Base-by-base conservation (phyloP, 2,113 vertebrate genomes). In the Psittacula cyanocephala region DNA sequence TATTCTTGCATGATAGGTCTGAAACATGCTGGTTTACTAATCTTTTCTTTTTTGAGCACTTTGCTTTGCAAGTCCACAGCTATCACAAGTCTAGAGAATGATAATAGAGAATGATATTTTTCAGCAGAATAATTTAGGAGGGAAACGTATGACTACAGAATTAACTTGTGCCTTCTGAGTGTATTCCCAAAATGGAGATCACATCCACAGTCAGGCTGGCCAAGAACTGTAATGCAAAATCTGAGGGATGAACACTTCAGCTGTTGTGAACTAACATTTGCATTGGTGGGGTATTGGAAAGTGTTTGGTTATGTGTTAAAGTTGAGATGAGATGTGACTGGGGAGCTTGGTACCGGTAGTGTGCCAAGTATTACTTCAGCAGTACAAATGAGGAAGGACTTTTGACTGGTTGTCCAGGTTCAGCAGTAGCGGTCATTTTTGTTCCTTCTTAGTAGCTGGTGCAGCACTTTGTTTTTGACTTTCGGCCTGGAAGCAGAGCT, bases 11-110 rank as follows among this genome's bases (percentile, higher is more conserved):
- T 24, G 63, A 88, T 77, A 86, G 70, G 37, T 89, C 52, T 72
- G 77, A 89, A 96, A 87, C 35, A 7, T 49, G 44, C 75, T 79
- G 49, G 22, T 87, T 95, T 92, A 47, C 84, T 91, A 63, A 88
- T 91, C 43, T 92, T 76, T 88, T 77, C 23, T 5, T 82, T 91
- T 89, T 91, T 46, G 79, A 72, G 64, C 52, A 10, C 76, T 95
- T 80, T 82, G 28, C 69, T 52, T 69, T 79, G 63, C 11, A 35
- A 86, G 86, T 63, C 74, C 86, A 74, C 63, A 80, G 82, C 63
- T 81, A 41, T 77, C 47, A 35, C 63, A 88, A 16, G 33, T 62
- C 79, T 82, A 59, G 67, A 46, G 43, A 86, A 23, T 47, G 63
- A 49, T 71, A 33, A 50, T 17, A 31, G 79, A 50, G 33, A 41